Evolutionary conservation across 2,888 invertebrate genomes (phyloP).

Genomic region (Drosophila maculinotata): DNA sequence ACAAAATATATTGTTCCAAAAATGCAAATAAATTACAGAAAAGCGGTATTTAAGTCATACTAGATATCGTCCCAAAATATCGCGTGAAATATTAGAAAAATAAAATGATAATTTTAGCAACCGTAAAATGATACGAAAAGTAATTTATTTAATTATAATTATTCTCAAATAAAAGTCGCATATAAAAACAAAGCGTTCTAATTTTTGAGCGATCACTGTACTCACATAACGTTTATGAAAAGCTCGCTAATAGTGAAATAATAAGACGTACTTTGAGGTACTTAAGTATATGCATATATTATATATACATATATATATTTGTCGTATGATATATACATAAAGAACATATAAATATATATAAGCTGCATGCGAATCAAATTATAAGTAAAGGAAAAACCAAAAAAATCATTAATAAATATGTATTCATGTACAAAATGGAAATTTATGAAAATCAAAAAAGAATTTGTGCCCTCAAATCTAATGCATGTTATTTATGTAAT

Average conservation of each 20-base stretch:
- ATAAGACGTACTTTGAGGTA: conserved; percentile 8
- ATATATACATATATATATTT: conserved; percentile 17
- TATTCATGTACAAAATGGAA: conserved; percentile 64
- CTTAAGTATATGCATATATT: conserved; percentile 19
- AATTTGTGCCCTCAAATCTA: conserved; percentile 42
- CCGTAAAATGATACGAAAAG: too few relatives aligned
- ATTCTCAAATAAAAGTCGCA: not conserved
- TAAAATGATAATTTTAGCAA: too few relatives aligned
- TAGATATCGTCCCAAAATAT: too few relatives aligned
- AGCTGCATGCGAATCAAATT: conserved; percentile 48
- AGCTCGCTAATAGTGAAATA: conserved; percentile 11
- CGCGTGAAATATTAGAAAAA: too few relatives aligned
- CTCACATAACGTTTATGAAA: conserved; percentile 17
- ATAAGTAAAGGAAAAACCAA: conserved; percentile 14
- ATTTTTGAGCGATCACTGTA: conserved; percentile 18
- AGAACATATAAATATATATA: conserved; percentile 19
- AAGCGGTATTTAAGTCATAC: too few relatives aligned
- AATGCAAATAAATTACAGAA: too few relatives aligned
- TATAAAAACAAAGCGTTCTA: not conserved
- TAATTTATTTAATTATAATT: not conserved
- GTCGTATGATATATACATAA: conserved; percentile 8
- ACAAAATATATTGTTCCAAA: too few relatives aligned
- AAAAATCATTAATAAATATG: conserved; percentile 18
- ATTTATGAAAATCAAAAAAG: conserved; percentile 39
- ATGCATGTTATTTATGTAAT: conserved; percentile 53